Evolutionary conservation across 2,888 invertebrate genomes (phyloP).

Genomic region (Eutolmus rufibarbis): DNA sequence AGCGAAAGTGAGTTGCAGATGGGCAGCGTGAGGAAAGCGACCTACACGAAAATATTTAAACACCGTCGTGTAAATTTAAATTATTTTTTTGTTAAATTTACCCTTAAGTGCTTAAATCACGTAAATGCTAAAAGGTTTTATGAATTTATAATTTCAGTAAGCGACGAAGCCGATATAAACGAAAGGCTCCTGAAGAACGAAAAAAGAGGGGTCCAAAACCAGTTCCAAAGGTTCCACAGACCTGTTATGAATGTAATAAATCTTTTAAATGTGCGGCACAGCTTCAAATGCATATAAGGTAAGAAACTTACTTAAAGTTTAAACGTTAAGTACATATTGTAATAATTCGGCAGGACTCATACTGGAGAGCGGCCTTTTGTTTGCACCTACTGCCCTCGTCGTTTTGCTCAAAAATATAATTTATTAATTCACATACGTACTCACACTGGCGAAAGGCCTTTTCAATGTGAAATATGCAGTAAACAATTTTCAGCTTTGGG

Average conservation of each 20-base stretch:
- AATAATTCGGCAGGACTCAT: conserved; percentile 63
- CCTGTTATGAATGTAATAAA: conserved; percentile 69
- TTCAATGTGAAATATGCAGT: conserved; percentile 71
- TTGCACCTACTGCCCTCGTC: conserved; percentile 67
- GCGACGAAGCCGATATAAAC: conserved; percentile 64
- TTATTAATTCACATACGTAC: conserved; percentile 68
- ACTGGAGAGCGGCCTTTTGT: conserved; percentile 69
- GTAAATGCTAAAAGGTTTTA: background rate
- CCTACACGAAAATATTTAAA: too few species aligned
- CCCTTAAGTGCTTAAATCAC: too few species aligned
- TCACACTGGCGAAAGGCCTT: conserved; percentile 69
- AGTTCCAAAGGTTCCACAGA: conserved; percentile 66
- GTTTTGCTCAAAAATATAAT: conserved; percentile 71
- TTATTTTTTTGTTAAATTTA: too few species aligned
- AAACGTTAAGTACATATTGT: too few species aligned
- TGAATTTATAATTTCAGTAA: conserved; percentile 50
- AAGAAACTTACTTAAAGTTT: conserved; percentile 40
- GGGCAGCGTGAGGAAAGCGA: too few species aligned
- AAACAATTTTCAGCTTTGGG: conserved; percentile 70
- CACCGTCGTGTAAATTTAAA: too few species aligned
- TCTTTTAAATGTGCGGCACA: conserved; percentile 70
- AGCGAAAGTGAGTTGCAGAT: too few species aligned
- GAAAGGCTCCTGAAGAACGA: conserved; percentile 67
- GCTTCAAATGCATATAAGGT: conserved; percentile 69
- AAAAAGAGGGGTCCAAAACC: conserved; percentile 70